These are phyloP conservation scores for Rhaphigaster nebulosa DNA, from an alignment of 2,888 invertebrate species.

Conservation along the genomic window DNA sequence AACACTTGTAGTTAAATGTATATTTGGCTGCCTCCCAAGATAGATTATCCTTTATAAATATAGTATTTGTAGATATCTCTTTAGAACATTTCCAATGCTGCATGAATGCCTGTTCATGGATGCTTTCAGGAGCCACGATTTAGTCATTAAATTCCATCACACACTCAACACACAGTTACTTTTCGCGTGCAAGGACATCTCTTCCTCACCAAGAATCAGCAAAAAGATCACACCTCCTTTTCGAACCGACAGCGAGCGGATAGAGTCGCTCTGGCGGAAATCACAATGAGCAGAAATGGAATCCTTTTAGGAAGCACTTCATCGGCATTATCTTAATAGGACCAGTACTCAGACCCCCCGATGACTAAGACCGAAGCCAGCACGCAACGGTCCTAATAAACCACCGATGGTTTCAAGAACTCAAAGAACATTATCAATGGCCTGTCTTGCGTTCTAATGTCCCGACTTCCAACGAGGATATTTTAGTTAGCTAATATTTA, in stretches of 20 bases:
- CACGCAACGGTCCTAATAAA: neutral
- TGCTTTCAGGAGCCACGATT: neutral
- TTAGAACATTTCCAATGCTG: neutral
- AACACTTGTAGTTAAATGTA: too few species aligned
- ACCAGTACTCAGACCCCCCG: neutral
- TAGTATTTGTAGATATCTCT: too few species aligned
- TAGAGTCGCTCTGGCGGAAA: neutral
- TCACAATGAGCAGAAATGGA: neutral
- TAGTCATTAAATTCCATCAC: neutral
- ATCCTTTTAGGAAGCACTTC: constrained; percentile 43
- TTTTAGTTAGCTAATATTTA: neutral
- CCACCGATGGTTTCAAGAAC: neutral
- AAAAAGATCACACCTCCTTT: neutral
- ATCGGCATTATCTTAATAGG: constrained; percentile 28
- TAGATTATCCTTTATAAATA: too few species aligned
- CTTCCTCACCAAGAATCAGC: neutral
- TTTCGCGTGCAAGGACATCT: constrained; percentile 9
- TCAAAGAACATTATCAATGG: neutral
- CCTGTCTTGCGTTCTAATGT: neutral
- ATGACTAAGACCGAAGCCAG: neutral
- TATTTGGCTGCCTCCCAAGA: too few species aligned
- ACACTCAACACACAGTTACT: neutral
- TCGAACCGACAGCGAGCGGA: neutral
- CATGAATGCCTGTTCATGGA: neutral
- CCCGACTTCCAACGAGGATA: neutral